Evolutionary conservation across 2,797 vertebrate genomes (phyloP).

Genomic region (Dendrocincla fuliginosa): DNA sequence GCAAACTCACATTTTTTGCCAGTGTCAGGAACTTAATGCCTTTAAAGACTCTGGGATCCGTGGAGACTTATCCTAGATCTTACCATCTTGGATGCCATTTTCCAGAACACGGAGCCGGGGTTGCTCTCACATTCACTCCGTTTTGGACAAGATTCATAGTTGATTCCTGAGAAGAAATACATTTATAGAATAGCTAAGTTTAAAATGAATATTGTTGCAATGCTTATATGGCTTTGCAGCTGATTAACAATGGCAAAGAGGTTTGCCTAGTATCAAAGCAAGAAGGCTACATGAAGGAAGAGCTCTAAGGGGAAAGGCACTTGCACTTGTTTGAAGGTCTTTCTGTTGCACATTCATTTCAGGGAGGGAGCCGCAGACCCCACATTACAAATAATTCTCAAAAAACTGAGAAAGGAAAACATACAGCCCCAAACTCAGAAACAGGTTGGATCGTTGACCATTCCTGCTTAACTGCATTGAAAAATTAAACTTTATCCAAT

Average conservation of each 20-base stretch:
- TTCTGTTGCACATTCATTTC: neutral
- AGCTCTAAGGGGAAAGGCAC: neutral
- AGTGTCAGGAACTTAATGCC: neutral
- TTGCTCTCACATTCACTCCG: conserved; percentile 73
- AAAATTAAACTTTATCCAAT: neutral
- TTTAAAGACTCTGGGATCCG: neutral
- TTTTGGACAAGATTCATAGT: conserved; percentile 75
- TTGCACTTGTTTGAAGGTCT: neutral
- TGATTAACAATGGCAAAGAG: neutral
- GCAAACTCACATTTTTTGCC: neutral
- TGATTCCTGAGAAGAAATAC: conserved; percentile 72
- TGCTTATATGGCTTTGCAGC: neutral
- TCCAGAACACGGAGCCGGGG: conserved; percentile 73
- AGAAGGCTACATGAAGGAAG: neutral
- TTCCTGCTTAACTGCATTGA: neutral
- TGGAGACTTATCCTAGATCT: conserved; percentile 14
- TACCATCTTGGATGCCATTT: conserved; percentile 73
- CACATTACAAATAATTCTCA: neutral
- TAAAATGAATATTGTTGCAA: neutral
- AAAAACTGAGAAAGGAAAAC: neutral
- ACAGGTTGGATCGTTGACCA: neutral
- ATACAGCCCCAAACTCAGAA: neutral
- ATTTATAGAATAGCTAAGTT: neutral
- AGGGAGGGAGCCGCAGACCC: neutral
- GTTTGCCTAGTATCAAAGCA: neutral